Evolutionary conservation across 1,140 invertebrate genomes (phyloP).

Genomic region (Euura lappo): DNA sequence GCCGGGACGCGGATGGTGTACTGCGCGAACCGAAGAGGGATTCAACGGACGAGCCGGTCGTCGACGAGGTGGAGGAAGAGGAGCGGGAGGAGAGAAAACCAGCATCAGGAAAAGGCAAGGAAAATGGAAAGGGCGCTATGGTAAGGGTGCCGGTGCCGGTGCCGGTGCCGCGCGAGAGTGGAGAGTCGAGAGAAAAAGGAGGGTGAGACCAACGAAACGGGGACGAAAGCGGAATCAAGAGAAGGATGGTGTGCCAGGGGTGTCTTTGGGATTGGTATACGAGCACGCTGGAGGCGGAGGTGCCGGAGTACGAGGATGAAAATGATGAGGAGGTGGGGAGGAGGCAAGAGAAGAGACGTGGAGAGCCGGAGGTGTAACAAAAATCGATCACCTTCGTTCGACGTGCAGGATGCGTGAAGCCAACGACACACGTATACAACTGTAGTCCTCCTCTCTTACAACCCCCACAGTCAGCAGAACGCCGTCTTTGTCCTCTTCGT

Average conservation of each 20-base stretch:
- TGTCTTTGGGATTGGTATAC: background rate
- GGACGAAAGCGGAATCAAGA: background rate
- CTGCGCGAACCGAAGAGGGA: slow-evolving; percentile 49
- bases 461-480: slow-evolving; percentile 5
- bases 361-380: slow-evolving; percentile 20
- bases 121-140: slow-evolving; percentile 34
- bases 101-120: slow-evolving; percentile 25
- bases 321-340: background rate
- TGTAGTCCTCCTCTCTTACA: background rate
- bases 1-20: slow-evolving; percentile 58
- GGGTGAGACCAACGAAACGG: slow-evolving; percentile 9
- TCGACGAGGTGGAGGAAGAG: slow-evolving; percentile 22
- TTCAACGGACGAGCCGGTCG: background rate
- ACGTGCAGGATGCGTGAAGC: slow-evolving; percentile 6
- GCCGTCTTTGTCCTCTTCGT: slow-evolving; percentile 18
- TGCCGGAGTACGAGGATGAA: background rate
- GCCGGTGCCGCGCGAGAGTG: slow-evolving; percentile 28
- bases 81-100: slow-evolving; percentile 32
- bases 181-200: slow-evolving; percentile 25
- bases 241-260: background rate
- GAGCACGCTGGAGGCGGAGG: slow-evolving; percentile 25
- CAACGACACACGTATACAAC: slow-evolving; percentile 32
- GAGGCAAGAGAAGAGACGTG: background rate
- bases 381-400: slow-evolving; percentile 5
- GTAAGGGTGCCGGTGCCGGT: slow-evolving; percentile 31